phyloP scores from a whole-genome alignment of 2,888 invertebrate species.

The Drosophila longiperda region DNA sequence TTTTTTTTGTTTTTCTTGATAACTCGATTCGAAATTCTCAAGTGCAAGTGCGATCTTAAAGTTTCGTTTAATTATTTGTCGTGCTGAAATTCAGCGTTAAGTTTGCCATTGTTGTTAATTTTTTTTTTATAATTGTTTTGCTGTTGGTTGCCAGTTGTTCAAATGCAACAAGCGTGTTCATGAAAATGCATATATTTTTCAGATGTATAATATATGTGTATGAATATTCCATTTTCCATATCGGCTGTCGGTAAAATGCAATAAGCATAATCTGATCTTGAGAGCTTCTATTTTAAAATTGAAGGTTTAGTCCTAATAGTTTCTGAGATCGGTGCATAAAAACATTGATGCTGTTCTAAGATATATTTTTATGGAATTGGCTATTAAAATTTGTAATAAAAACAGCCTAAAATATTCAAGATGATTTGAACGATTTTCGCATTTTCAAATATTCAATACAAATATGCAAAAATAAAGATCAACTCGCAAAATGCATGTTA shows the following conservation, averaged over 20 bases:
- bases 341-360: not conserved
- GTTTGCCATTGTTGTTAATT: conserved; percentile 8
- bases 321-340: not conserved
- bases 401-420: not conserved
- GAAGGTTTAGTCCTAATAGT: not conserved
- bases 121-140: too few species aligned
- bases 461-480: not conserved
- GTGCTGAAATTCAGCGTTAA: conserved; percentile 7
- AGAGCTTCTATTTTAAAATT: not conserved
- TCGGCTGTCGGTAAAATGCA: not conserved
- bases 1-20: not conserved
- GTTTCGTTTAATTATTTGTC: not conserved
- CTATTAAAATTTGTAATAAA: not conserved
- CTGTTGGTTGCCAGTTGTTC: conserved; percentile 20
- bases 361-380: not conserved
- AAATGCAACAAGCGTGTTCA: conserved; percentile 10
- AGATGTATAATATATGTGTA: not conserved
- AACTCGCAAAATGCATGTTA: not conserved
- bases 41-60: not conserved
- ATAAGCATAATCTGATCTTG: not conserved
- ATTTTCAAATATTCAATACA: not conserved
- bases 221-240: not conserved
- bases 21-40: not conserved
- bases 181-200: not conserved
- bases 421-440: not conserved